Evolutionary conservation across 2,797 vertebrate species (phyloP).

Genomic region (Acestrorhynchus altus): DNA sequence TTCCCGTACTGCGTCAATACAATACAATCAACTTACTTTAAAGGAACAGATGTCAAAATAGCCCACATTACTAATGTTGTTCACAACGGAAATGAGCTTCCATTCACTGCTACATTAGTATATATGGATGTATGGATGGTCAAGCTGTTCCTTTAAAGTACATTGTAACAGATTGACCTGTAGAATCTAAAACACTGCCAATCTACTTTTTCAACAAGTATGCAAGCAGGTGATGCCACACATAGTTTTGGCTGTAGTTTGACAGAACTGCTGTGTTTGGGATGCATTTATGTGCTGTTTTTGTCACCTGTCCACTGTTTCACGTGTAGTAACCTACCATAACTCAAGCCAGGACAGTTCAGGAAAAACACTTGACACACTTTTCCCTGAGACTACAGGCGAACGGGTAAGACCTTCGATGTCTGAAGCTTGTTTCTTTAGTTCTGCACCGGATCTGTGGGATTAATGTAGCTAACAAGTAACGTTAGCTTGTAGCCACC

Average conservation of each 20-base stretch:
- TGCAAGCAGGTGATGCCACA: constrained; percentile 31
- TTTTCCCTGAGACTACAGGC: not conserved
- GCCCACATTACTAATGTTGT: not conserved
- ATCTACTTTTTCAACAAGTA: constrained; percentile 42
- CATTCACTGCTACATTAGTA: not conserved
- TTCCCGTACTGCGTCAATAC: not conserved
- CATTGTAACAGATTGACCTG: not conserved
- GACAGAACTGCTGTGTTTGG: constrained; percentile 9
- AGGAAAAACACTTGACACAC: not conserved
- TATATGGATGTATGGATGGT: not conserved
- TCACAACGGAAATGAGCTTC: not conserved
- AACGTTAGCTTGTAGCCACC: too few relatives aligned
- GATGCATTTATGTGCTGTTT: not conserved
- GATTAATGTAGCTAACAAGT: not conserved
- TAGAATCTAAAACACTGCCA: constrained; percentile 35
- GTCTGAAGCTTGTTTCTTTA: not conserved
- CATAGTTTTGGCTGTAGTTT: constrained; percentile 1
- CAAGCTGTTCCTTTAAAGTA: not conserved
- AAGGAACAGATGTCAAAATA: not conserved
- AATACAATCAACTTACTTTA: not conserved
- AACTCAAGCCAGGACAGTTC: not conserved
- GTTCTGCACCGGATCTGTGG: not conserved
- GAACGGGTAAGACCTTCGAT: not conserved
- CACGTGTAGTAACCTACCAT: not conserved
- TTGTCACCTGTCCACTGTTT: not conserved